phyloP scores from a whole-genome alignment of 2,888 invertebrate genomes.

The Clanis bilineata region DNA sequence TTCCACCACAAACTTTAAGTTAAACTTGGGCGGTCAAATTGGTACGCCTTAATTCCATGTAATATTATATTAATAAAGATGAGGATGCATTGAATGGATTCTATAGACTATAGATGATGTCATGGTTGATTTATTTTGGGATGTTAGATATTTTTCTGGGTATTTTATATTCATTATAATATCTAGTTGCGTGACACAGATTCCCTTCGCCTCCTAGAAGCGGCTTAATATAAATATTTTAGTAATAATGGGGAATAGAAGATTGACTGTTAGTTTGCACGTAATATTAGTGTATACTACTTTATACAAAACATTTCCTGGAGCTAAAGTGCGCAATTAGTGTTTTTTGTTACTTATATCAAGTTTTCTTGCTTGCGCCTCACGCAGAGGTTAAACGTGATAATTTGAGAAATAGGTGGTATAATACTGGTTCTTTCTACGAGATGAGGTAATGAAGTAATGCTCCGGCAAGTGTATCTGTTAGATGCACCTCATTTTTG shows the following conservation, averaged over 20 bases:
- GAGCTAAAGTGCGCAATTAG: constrained; percentile 51
- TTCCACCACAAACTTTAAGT: not conserved
- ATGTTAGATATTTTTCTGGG: constrained; percentile 22
- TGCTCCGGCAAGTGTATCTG: constrained; percentile 44
- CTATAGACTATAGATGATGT: constrained; percentile 34
- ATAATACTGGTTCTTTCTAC: constrained; percentile 47
- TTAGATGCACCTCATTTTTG: constrained; percentile 45
- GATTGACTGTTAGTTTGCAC: constrained; percentile 29
- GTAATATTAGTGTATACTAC: constrained; percentile 34
- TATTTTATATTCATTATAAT: constrained; percentile 37
- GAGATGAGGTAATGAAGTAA: constrained; percentile 47
- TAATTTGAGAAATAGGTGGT: constrained; percentile 50
- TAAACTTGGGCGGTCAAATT: not conserved
- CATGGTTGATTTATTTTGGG: constrained; percentile 38
- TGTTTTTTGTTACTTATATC: constrained; percentile 52
- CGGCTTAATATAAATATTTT: constrained; percentile 34
- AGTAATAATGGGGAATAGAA: constrained; percentile 32
- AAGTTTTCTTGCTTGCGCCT: constrained; percentile 49
- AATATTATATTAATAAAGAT: constrained; percentile 1
- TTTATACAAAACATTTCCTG: constrained; percentile 50
- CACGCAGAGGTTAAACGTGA: constrained; percentile 49
- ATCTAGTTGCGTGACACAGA: constrained; percentile 39
- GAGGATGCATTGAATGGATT: not conserved
- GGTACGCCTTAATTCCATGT: not conserved
- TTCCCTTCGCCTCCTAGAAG: constrained; percentile 36